Base-by-base conservation (phyloP, 2,113 vertebrate genomes). In the Hippocampus zosterae region DNA sequence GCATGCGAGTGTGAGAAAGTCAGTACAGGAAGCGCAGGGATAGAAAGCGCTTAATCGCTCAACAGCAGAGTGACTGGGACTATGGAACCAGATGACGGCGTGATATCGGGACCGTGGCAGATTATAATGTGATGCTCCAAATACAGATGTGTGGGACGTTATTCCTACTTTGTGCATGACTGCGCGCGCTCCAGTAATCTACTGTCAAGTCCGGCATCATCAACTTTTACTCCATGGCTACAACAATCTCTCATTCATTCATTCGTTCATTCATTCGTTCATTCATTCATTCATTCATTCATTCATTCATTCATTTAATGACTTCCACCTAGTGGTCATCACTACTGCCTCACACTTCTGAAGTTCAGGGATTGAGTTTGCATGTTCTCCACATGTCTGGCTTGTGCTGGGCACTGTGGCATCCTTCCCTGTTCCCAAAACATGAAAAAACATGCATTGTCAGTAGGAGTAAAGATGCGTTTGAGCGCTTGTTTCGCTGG, bases 81-180 rank as follows among this genome's bases (percentile, higher is more conserved):
- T 80, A 82, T 81, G 61, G 74, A 77, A 72, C 79, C 82, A 79
- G 77, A 82, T 85, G 80, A 83, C 59, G 33, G 62, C 44, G 29
- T 70, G 78, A 79, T 81, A 70, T 73, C 70, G 48, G 48, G 75
- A 63, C 69, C 68, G 40, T 19, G 75, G 67, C 76, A 83, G 88
- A 88, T 88, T 87, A 84, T 62, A 72, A 73, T 12, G 15, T 68
- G 73, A 50, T 72, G 78, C 82, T 76, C 81, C 72, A 11, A 57
- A 66, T 76, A 67, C 81, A 86, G 81, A 84, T 86, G 83, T 81
- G 64, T n/a, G 59, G 68, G 69, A 66, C 13, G 60, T 60, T 60
- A 77, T 63, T 63, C 29, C 60, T 66, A 76, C 66, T 78, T 88
- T 79, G 75, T 27, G 25, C 53, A 56, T 77, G 79, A 80, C 67